Conservation (phyloP, 2,888 invertebrate genomes). For the Loripinus fragilis region DNA sequence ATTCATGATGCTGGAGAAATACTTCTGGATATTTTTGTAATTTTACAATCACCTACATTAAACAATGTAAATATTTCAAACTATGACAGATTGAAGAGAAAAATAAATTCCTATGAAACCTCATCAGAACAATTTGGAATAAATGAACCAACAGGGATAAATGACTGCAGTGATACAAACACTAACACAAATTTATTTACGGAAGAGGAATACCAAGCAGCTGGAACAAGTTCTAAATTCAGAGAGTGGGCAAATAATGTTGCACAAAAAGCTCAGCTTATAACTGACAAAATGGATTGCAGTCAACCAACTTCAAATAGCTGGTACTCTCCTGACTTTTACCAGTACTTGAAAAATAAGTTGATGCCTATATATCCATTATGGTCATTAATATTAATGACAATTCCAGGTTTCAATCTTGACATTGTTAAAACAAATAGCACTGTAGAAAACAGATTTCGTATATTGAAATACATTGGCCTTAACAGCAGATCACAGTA, state of each 20-base stretch:
- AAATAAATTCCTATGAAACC: background rate
- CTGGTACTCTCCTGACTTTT: slow-evolving; percentile 6
- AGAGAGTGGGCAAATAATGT: background rate
- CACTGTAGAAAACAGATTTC: slow-evolving; percentile 11
- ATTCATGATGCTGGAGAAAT: too few species aligned
- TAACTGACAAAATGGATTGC: too few species aligned
- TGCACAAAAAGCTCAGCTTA: background rate
- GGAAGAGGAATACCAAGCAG: slow-evolving; percentile 2
- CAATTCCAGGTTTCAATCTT: background rate
- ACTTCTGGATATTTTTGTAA: too few species aligned
- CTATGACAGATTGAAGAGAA: slow-evolving; percentile 5
- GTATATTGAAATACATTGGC: slow-evolving; percentile 7
- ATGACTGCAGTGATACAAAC: too few species aligned
- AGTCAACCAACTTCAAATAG: background rate
- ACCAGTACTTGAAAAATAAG: too few species aligned
- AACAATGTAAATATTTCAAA: too few species aligned
- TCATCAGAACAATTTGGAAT: too few species aligned
- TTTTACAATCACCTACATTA: too few species aligned
- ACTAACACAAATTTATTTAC: slow-evolving; percentile 10
- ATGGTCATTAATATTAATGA: background rate
- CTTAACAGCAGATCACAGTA: background rate
- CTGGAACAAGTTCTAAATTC: too few species aligned
- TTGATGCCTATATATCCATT: too few species aligned
- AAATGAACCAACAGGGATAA: too few species aligned
- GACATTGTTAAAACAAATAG: slow-evolving; percentile 9